Evolutionary conservation across 2,113 vertebrate species (phyloP).

Genomic region (Amblyornis subalaris): DNA sequence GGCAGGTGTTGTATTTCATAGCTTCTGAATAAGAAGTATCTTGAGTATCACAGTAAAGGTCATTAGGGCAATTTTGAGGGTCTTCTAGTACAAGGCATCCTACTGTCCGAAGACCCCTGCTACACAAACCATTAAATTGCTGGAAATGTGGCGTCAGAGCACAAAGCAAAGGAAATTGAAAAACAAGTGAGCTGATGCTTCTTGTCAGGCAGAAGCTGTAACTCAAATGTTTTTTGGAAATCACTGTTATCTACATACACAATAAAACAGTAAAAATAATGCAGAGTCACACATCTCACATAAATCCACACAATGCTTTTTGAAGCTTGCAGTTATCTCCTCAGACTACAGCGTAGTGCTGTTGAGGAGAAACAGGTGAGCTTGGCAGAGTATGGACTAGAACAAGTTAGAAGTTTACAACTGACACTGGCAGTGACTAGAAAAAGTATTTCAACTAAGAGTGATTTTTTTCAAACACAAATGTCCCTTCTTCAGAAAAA

Average conservation of each 20-base stretch:
- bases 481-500: neutral
- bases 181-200: neutral
- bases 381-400: neutral
- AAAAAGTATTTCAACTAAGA: neutral
- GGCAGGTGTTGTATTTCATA: neutral
- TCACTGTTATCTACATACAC: neutral
- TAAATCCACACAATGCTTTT: neutral
- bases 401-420: neutral
- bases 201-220: neutral
- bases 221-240: neutral
- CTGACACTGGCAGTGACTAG: neutral
- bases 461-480: neutral
- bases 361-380: neutral
- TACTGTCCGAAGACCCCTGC: neutral
- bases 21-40: neutral
- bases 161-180: neutral
- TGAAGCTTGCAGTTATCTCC: neutral
- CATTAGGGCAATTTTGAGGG: neutral
- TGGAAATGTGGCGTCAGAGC: neutral
- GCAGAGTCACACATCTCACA: rapidly evolving
- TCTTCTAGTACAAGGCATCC: neutral
- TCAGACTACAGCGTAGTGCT: rapidly evolving
- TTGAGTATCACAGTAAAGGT: neutral
- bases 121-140: neutral
- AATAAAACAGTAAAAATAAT: neutral